Conservation (phyloP, 2,888 invertebrate genomes). For the Trimorus sp. region DNA sequence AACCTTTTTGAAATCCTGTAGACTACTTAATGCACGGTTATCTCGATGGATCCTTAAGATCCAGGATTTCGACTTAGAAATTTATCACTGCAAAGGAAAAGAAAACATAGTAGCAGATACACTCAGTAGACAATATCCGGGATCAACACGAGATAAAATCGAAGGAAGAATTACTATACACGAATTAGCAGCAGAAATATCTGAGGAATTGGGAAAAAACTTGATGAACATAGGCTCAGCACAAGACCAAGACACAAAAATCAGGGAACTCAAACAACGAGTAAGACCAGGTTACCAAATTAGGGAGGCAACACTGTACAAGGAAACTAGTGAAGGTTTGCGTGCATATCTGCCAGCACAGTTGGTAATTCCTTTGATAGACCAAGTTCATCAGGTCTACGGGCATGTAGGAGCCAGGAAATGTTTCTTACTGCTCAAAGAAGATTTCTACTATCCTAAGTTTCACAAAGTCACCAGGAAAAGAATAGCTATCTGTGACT, state of each 20-base stretch:
- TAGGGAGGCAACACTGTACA: background rate
- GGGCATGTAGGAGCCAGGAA: background rate
- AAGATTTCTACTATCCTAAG: constrained; percentile 9
- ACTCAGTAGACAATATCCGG: constrained; percentile 1
- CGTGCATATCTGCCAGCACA: background rate
- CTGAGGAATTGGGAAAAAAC: background rate
- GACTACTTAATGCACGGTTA: constrained; percentile 66
- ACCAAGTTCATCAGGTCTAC: constrained; percentile 16
- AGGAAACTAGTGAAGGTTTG: background rate
- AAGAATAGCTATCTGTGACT: constrained; percentile 9
- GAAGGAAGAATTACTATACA: background rate
- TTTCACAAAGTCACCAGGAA: background rate
- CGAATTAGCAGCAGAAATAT: background rate
- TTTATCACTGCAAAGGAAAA: constrained; percentile 56
- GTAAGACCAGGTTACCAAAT: background rate
- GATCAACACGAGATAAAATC: background rate
- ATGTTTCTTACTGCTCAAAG: background rate
- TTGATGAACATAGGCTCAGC: background rate
- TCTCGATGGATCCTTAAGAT: constrained; percentile 67
- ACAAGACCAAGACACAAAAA: background rate
- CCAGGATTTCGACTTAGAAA: background rate
- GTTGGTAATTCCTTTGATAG: constrained; percentile 1
- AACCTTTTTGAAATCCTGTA: constrained; percentile 69
- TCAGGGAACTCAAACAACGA: background rate
- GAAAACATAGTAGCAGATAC: constrained; percentile 23